phyloP scores from a whole-genome alignment of 1,140 invertebrate species.

The Procambarus clarkii region DNA sequence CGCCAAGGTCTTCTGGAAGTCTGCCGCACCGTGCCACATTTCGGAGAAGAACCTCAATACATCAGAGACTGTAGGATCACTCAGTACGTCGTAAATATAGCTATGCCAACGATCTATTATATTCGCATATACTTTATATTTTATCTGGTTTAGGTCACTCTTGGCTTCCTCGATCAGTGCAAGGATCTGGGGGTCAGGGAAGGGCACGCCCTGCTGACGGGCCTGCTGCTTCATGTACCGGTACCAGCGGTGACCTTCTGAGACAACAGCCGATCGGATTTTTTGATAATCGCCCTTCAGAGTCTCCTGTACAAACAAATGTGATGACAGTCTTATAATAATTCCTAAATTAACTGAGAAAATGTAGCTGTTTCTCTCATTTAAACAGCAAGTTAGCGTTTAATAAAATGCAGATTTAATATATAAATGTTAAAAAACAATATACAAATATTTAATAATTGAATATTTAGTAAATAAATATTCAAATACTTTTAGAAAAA shows the following conservation, averaged over 20 bases:
- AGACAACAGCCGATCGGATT: background rate
- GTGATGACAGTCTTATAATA: background rate
- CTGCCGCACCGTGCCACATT: background rate
- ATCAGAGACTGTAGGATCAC: background rate
- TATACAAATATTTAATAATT: no score
- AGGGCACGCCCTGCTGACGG: background rate
- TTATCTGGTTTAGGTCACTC: background rate
- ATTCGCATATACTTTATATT: background rate
- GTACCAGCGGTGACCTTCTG: background rate
- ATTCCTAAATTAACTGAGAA: background rate
- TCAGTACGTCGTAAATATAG: background rate
- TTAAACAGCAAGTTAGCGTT: background rate
- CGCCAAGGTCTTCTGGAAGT: background rate
- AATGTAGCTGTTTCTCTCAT: background rate
- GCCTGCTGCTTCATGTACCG: slow-evolving; percentile 16
- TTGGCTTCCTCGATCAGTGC: background rate
- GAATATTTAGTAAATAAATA: no score
- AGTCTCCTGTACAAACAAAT: no score
- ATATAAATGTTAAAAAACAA: background rate
- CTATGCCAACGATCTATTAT: background rate
- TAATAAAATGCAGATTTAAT: background rate
- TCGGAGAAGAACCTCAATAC: background rate
- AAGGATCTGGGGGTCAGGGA: slow-evolving; percentile 24
- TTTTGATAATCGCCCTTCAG: background rate
- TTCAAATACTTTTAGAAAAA: no score